Conservation (phyloP, 2,113 vertebrate species). For the Cromileptes altivelis region DNA sequence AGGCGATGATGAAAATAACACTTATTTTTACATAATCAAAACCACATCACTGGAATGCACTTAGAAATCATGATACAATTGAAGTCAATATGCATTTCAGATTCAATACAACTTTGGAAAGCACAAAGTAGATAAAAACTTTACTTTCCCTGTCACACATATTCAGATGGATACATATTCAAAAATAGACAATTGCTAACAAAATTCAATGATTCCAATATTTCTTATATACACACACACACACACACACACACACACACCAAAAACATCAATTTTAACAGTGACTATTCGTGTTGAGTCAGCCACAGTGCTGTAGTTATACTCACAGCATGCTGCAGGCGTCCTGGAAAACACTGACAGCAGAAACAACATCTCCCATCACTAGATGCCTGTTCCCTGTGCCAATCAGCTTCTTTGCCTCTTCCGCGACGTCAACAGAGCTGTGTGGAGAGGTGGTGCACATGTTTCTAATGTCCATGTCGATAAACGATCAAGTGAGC, state of each 20-base stretch:
- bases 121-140: not conserved
- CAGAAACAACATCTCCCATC: slow-evolving; percentile 95
- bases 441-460: not conserved
- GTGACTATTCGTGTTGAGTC: not conserved
- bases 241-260: too few relatives aligned
- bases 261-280: too few relatives aligned
- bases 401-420: slow-evolving; percentile 95
- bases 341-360: slow-evolving; percentile 95
- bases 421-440: slow-evolving; percentile 90
- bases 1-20: not conserved
- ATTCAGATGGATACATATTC: not conserved
- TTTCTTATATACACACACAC: too few relatives aligned
- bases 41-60: not conserved
- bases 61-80: not conserved
- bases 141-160: not conserved
- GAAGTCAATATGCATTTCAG: not conserved
- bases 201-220: not conserved
- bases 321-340: slow-evolving; percentile 97
- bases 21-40: not conserved
- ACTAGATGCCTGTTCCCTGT: slow-evolving; percentile 96
- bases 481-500: too few relatives aligned
- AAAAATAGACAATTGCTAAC: not conserved
- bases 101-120: too few relatives aligned
- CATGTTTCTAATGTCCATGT: not conserved
- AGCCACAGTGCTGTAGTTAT: not conserved